A percentile compares a stretch with the other conserved stretches of the same genome.
Evolutionary conservation across 2,113 vertebrate species (phyloP).

Genomic region (Oryzias woworae): DNA sequence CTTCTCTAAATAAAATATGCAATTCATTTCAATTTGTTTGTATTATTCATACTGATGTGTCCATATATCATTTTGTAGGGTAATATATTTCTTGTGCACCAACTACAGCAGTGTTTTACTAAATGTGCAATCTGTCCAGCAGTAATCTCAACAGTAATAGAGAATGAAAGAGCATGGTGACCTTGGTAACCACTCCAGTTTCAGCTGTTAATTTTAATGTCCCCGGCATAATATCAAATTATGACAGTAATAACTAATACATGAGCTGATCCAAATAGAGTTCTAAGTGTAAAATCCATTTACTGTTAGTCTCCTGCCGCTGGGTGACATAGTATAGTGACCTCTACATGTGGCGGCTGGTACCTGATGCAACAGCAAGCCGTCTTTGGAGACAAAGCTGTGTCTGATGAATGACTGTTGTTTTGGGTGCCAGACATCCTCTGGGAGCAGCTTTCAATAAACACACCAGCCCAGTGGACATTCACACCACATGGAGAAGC

Average conservation of each 20-base stretch:
- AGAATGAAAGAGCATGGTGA: constrained; percentile 34
- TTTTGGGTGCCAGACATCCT: constrained; percentile 35
- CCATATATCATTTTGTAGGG: neutral
- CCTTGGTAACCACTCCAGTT: constrained; percentile 45
- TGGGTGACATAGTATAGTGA: constrained; percentile 32
- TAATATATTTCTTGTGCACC: neutral
- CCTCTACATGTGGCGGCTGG: constrained; percentile 43
- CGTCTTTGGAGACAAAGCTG: constrained; percentile 16
- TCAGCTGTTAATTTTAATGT: constrained; percentile 41
- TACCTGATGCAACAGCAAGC: constrained; percentile 47
- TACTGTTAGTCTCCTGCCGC: constrained; percentile 28
- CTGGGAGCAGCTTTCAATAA: constrained; percentile 50
- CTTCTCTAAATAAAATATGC: neutral
- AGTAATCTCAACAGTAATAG: constrained; percentile 7
- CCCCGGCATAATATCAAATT: constrained; percentile 37
- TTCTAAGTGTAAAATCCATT: constrained; percentile 42
- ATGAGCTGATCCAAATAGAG: constrained; percentile 46
- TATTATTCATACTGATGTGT: neutral
- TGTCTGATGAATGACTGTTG: constrained; percentile 60
- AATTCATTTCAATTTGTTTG: neutral
- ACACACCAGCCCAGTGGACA: constrained; percentile 23
- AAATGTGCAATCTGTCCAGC: constrained; percentile 1
- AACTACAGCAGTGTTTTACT: neutral
- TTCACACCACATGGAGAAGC: constrained; percentile 30
- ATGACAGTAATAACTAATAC: constrained; percentile 42